Conservation (phyloP, 2,888 invertebrate genomes). For the Petrolisthes manimaculis region DNA sequence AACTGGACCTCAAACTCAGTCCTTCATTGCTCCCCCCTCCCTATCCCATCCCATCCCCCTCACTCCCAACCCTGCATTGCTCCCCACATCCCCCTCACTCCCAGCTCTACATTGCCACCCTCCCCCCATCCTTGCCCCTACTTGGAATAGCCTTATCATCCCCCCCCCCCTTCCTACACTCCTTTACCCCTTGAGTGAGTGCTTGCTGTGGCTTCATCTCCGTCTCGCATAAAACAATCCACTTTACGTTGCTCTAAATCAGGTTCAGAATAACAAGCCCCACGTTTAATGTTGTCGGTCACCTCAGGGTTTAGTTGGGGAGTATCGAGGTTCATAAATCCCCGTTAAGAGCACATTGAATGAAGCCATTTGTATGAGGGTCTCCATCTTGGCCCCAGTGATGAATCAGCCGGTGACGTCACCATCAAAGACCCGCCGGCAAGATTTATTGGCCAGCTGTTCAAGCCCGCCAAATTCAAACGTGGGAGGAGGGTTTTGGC, state of each 20-base stretch:
- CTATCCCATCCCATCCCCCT: neutral
- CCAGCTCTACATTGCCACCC: neutral
- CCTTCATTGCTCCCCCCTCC: neutral
- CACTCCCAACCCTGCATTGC: neutral
- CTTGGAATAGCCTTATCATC: neutral
- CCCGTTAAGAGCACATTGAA: conserved; percentile 54
- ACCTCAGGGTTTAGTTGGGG: conserved; percentile 49
- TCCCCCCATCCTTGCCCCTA: neutral
- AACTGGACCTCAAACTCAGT: neutral
- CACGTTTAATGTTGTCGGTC: conserved; percentile 25
- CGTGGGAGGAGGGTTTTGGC: conserved; percentile 23
- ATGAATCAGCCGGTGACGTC: conserved; percentile 59
- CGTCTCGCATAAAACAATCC: conserved; percentile 6
- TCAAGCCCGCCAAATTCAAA: conserved; percentile 58
- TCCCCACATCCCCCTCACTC: neutral
- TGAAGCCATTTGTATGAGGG: conserved; percentile 54
- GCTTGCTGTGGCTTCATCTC: neutral
- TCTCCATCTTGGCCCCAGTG: conserved; percentile 43
- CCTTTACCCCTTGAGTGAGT: neutral
- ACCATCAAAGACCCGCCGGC: conserved; percentile 56
- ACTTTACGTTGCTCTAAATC: conserved; percentile 22
- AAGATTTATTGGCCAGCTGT: conserved; percentile 57
- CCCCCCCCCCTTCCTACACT: neutral
- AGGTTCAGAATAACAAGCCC: too few species aligned
- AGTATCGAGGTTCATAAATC: conserved; percentile 55